Percentiles rank a stretch among this genome's conserved stretches.
phyloP scores from a whole-genome alignment of 2,113 vertebrate genomes.

The Serinus canaria region DNA sequence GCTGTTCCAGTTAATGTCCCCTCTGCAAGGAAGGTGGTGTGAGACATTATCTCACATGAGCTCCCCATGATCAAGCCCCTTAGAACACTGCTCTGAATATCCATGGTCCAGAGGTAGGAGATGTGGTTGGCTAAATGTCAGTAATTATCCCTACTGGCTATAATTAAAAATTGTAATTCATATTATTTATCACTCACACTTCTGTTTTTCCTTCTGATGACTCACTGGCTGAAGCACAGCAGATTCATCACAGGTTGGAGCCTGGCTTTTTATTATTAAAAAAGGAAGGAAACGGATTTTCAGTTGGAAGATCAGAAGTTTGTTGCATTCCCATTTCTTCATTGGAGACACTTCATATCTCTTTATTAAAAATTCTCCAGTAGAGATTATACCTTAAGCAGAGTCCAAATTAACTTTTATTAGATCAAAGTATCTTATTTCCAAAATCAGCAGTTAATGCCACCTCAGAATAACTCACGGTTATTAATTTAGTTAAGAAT shows the following conservation, averaged over 20 bases:
- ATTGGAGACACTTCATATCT: background rate
- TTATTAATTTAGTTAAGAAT: background rate
- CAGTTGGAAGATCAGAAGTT: background rate
- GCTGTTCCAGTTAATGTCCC: background rate
- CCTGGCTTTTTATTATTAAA: background rate
- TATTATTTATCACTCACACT: background rate
- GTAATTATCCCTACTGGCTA: background rate
- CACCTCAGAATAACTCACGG: background rate
- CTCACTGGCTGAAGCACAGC: background rate
- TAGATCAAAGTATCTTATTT: constrained; percentile 9
- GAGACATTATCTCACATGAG: background rate
- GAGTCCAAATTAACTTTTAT: background rate
- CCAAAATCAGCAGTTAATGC: background rate
- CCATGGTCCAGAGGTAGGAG: background rate
- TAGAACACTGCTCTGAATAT: background rate
- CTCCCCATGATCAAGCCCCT: background rate
- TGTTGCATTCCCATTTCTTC: background rate
- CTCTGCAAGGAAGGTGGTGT: background rate
- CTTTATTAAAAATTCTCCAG: background rate
- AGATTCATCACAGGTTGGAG: background rate
- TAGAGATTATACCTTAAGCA: constrained; percentile 1
- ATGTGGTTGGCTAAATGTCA: background rate
- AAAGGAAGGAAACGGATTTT: background rate
- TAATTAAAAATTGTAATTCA: background rate
- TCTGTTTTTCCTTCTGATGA: background rate